Percentiles rank a stretch among this genome's conserved stretches.
These are phyloP conservation scores for Limnothrissa miodon DNA, from an alignment of 2,113 vertebrate species.

Conservation along the genomic window DNA sequence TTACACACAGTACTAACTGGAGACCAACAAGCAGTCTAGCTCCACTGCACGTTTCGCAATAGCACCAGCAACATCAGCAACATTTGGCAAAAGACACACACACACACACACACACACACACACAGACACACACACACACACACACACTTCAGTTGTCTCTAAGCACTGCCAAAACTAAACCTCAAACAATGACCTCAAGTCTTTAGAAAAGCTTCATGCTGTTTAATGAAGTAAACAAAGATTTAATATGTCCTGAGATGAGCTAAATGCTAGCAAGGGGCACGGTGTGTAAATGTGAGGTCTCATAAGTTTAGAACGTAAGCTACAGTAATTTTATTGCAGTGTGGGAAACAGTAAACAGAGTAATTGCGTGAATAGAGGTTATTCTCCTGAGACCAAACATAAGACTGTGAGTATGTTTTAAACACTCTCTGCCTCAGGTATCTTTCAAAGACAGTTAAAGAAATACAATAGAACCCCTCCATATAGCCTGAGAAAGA, in stretches of 20 bases:
- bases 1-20: conserved; percentile 42
- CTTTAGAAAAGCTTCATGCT: neutral
- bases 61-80: neutral
- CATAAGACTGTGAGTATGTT: neutral
- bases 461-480: too few relatives aligned
- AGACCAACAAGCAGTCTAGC: conserved; percentile 23
- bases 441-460: too few relatives aligned
- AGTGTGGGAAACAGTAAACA: too few relatives aligned
- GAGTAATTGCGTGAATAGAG: neutral
- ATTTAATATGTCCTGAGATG: neutral
- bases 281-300: too few relatives aligned
- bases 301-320: too few relatives aligned
- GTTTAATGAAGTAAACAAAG: neutral
- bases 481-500: too few relatives aligned
- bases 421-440: too few relatives aligned
- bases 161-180: neutral
- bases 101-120: neutral
- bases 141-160: neutral
- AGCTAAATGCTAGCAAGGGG: neutral
- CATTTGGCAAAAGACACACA: neutral
- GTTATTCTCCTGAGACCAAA: neutral
- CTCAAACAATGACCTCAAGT: neutral
- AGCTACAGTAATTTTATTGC: too few relatives aligned
- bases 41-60: conserved; percentile 48
- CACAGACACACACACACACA: neutral